Base-by-base conservation (phyloP, 30 jellyfish, hydroid and myxozoan species). In the Mastigias papua region DNA sequence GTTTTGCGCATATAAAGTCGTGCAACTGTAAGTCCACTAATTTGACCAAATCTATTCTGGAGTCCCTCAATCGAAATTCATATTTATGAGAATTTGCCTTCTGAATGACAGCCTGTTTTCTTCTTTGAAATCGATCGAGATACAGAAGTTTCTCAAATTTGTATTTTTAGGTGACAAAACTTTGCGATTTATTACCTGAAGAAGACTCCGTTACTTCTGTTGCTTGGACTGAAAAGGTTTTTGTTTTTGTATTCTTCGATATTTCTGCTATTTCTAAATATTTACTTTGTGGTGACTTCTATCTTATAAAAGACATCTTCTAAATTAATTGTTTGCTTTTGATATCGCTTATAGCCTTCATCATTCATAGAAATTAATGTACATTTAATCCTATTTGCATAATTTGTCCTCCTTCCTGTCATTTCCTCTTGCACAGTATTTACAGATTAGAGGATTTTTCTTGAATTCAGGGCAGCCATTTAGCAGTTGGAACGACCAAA, bases 221-320 rank as follows among this genome's bases (percentile, higher is more conserved):
- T 63, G 97, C 97, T 15, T 93, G 98, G 98, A 81, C 97, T 11
- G 98, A 93, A 23, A 88, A 77, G 83, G 98, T 93, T 63, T 63
- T n/a, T n/a, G n/a, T n/a, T n/a, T n/a, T n/a, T n/a, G n/a, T n/a
- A 42, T 42, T 42, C 54, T 0, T n/a, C n/a, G n/a, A n/a, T n/a
- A n/a, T n/a, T n/a, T n/a, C n/a, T n/a, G n/a, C n/a, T n/a, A 8
- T 42, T 42, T 42, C 13, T 15, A 42, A 4, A 60, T 20, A 63
- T 31, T 54, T 74, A 16, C 48, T 21, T 42, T 42, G 13, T 42
- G 7, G 13, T 42, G 13, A 4, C 13, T 63, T 63, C 23, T 26
- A 63, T 63, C 23, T 63, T 0, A 42, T n/a, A n/a, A n/a, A n/a
- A n/a, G n/a, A n/a, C n/a, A n/a, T n/a, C n/a, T n/a, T n/a, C n/a